Conservation (phyloP, 2,113 vertebrate genomes). For the Embiotoca jacksoni region DNA sequence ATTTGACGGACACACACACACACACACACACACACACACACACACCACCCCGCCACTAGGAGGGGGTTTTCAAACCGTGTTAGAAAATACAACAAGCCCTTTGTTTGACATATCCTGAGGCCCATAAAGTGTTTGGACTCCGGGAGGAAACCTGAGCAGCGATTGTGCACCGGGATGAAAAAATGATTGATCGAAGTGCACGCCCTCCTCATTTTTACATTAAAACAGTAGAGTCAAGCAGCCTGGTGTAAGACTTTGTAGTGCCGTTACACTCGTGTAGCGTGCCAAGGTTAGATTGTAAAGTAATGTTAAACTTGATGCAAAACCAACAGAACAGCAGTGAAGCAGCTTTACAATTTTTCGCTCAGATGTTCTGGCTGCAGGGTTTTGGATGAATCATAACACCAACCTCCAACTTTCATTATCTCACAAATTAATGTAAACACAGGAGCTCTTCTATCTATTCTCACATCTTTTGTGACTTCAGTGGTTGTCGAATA, state of each 20-base stretch:
- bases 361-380: background rate
- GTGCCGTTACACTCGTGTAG: background rate
- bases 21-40: background rate
- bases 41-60: too few relatives aligned
- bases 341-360: background rate
- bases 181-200: slow-evolving; percentile 19
- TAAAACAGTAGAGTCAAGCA: slow-evolving; percentile 28
- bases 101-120: background rate
- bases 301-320: background rate
- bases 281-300: background rate
- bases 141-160: slow-evolving; percentile 38
- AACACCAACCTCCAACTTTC: background rate
- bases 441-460: background rate
- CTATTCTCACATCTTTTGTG: background rate
- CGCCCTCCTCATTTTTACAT: slow-evolving; percentile 25
- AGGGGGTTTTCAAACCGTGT: background rate
- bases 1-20: background rate
- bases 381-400: slow-evolving; percentile 9
- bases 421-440: slow-evolving; percentile 22
- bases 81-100: background rate
- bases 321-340: slow-evolving; percentile 11
- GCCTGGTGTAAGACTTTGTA: slow-evolving; percentile 3
- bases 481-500: too few relatives aligned
- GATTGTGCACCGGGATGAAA: background rate
- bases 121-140: slow-evolving; percentile 19